These are phyloP conservation scores for Bombus balteatus DNA, from an alignment of 1,140 invertebrate genomes.

Conservation along the genomic window DNA sequence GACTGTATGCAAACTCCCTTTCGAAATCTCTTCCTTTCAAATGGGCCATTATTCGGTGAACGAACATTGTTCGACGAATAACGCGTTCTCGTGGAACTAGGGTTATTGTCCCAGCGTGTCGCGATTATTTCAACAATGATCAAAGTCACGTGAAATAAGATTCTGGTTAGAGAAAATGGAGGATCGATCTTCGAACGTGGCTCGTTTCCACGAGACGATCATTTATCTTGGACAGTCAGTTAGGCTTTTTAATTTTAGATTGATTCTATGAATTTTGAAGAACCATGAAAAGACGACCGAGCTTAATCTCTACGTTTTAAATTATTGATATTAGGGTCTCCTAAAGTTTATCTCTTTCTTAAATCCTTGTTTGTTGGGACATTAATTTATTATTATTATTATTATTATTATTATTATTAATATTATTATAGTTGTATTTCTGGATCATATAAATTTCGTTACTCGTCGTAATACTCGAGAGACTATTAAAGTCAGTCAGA, in stretches of 20 bases:
- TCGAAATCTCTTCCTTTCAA: constrained; percentile 10
- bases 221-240: background rate
- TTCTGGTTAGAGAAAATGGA: background rate
- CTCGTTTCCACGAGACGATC: background rate
- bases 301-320: background rate
- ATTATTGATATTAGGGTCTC: background rate
- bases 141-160: background rate
- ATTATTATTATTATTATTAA: background rate
- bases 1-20: constrained; percentile 2
- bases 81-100: background rate
- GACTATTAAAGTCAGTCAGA: background rate
- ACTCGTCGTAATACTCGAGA: background rate
- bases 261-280: constrained; percentile 8
- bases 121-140: background rate
- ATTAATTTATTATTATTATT: background rate
- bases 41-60: background rate
- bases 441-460: background rate
- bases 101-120: background rate
- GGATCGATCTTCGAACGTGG: constrained; percentile 3
- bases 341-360: background rate
- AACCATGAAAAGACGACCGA: background rate
- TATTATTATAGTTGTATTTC: background rate
- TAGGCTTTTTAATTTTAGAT: background rate
- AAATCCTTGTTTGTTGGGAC: background rate
- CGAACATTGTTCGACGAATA: constrained; percentile 10